A percentile compares a stretch with the other conserved stretches of the same genome.
phyloP scores from a whole-genome alignment of 2,797 vertebrate genomes.

The Hydrophis major region DNA sequence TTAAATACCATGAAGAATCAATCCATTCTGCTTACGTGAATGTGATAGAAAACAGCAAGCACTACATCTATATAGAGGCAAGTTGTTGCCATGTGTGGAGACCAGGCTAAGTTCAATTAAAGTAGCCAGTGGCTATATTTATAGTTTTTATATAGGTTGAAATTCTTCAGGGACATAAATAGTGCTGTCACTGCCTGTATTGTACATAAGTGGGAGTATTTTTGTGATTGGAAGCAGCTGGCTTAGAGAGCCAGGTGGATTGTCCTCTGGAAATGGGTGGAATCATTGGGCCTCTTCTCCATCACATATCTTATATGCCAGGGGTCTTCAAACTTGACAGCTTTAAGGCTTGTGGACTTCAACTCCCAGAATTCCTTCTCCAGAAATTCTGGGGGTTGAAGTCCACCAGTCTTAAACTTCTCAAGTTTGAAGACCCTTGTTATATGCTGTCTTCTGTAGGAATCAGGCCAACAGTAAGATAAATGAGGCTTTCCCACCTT shows the following conservation, averaged over 20 bases:
- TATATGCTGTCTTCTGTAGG: background rate
- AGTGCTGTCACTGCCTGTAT: background rate
- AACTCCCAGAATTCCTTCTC: too few relatives aligned
- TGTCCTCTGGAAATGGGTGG: background rate
- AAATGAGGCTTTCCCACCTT: background rate
- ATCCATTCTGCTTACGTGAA: constrained; percentile 88
- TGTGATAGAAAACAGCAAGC: constrained; percentile 84
- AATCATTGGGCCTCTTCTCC: background rate
- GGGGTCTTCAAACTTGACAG: too few relatives aligned
- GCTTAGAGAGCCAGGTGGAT: background rate
- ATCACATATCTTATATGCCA: background rate
- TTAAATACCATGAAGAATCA: constrained; percentile 95
- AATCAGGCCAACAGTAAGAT: background rate
- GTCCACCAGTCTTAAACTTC: too few relatives aligned
- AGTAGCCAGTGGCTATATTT: background rate
- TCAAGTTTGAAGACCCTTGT: too few relatives aligned
- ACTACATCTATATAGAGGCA: constrained; percentile 96
- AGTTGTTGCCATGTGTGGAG: constrained; percentile 22
- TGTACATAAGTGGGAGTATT: background rate
- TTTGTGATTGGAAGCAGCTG: background rate
- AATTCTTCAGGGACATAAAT: background rate
- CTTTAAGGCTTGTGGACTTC: too few relatives aligned
- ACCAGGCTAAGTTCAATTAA: background rate
- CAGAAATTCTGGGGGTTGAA: too few relatives aligned
- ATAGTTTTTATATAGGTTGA: background rate